These are phyloP conservation scores for Atherinosoma microstoma DNA, from an alignment of 2,797 vertebrate genomes.

Conservation along the genomic window DNA sequence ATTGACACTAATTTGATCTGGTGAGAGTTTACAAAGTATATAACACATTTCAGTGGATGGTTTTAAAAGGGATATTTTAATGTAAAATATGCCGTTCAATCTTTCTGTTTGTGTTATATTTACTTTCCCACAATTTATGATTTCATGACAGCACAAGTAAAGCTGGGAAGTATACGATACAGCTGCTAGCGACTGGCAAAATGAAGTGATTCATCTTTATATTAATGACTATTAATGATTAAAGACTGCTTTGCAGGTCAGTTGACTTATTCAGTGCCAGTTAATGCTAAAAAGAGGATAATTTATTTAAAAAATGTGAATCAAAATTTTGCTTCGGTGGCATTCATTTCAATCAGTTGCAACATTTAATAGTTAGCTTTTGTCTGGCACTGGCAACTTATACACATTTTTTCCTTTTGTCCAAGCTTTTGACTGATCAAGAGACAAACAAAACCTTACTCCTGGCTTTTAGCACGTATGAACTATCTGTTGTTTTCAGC, in stretches of 20 bases:
- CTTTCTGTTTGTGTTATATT: background rate
- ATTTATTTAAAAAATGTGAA: slow-evolving; percentile 16
- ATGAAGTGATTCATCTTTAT: slow-evolving; percentile 17
- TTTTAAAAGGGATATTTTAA: slow-evolving; percentile 1
- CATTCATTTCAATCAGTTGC: slow-evolving; percentile 1
- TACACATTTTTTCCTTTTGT: background rate
- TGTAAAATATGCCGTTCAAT: background rate
- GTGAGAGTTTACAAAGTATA: slow-evolving; percentile 9
- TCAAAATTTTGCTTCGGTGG: background rate
- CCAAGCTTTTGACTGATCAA: background rate
- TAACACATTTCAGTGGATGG: background rate
- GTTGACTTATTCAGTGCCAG: slow-evolving; percentile 10
- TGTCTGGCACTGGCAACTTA: background rate
- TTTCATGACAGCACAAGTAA: background rate
- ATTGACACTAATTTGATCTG: slow-evolving; percentile 41
- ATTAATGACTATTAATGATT: slow-evolving; percentile 10
- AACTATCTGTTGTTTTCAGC: slow-evolving; percentile 27
- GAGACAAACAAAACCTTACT: slow-evolving; percentile 1
- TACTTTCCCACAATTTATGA: background rate
- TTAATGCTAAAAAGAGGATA: background rate
- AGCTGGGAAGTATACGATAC: background rate
- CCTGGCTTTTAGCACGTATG: background rate
- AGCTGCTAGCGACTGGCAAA: slow-evolving; percentile 5
- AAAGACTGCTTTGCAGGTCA: slow-evolving; percentile 33
- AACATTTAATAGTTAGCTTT: background rate